Conservation (phyloP, 2,888 invertebrate species). For the Lithophane ornitopus region DNA sequence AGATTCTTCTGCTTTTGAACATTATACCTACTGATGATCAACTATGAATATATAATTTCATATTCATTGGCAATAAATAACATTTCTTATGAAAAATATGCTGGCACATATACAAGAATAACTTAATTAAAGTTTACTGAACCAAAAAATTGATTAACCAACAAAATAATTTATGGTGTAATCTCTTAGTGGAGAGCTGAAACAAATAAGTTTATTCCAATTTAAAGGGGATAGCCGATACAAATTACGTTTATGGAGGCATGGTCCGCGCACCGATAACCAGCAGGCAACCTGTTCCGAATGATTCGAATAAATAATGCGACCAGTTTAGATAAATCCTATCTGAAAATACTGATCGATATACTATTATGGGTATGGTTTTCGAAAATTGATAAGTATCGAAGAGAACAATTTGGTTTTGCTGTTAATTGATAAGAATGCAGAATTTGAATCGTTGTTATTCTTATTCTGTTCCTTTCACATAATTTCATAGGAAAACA, state of each 20-base stretch:
- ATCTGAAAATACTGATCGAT: constrained; percentile 87
- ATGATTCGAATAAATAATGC: constrained; percentile 86
- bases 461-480: neutral
- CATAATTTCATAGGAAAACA: neutral
- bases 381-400: constrained; percentile 65
- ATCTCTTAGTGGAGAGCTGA: constrained; percentile 75
- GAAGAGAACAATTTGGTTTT: constrained; percentile 41
- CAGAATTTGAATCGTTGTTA: neutral
- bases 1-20: constrained; percentile 25
- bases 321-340: constrained; percentile 87
- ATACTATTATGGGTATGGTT: constrained; percentile 83
- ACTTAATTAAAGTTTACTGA: constrained; percentile 75
- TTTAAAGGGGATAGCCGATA: constrained; percentile 83
- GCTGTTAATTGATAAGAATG: constrained; percentile 26
- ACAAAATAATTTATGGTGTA: constrained; percentile 79
- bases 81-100: constrained; percentile 44
- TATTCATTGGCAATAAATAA: constrained; percentile 55
- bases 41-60: constrained; percentile 35
- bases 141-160: constrained; percentile 74
- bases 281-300: constrained; percentile 86
- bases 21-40: constrained; percentile 33
- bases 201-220: constrained; percentile 86
- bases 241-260: constrained; percentile 87
- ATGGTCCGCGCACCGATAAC: constrained; percentile 82
- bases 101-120: constrained; percentile 52